phyloP scores from a whole-genome alignment of 2,113 vertebrate species.

The Saccopteryx leptura region DNA sequence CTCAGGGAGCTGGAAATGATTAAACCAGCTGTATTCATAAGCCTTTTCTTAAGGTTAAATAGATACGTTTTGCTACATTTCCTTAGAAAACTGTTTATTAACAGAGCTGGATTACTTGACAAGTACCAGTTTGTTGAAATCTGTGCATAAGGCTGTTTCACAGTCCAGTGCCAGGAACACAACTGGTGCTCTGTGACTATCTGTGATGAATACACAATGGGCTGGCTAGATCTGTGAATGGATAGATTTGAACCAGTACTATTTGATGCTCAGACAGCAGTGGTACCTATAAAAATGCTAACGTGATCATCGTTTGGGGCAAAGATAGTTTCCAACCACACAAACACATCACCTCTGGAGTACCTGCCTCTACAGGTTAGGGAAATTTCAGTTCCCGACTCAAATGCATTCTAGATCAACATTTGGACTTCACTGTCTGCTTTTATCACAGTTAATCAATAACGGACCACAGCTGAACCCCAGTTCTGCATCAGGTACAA shows the following conservation, averaged over 20 bases:
- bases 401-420: neutral
- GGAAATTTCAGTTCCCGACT: neutral
- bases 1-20: neutral
- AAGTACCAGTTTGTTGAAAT: neutral
- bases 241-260: neutral
- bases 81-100: constrained; percentile 15
- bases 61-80: neutral
- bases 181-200: neutral
- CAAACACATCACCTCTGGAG: neutral
- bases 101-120: neutral
- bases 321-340: neutral
- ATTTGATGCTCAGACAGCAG: neutral
- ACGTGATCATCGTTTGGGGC: neutral
- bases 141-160: neutral
- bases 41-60: neutral
- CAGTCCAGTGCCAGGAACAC: neutral
- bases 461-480: neutral
- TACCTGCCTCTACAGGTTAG: neutral
- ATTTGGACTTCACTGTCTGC: neutral
- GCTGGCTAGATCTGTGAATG: neutral
- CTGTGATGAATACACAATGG: rapidly evolving
- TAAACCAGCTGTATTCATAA: neutral
- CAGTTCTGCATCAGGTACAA: constrained; percentile 46
- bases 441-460: constrained; percentile 57
- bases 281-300: neutral